Evolutionary conservation across 2,888 invertebrate genomes (phyloP), one percentile per base, ranked within the genome.

Genomic region (Acronicta alni): DNA sequence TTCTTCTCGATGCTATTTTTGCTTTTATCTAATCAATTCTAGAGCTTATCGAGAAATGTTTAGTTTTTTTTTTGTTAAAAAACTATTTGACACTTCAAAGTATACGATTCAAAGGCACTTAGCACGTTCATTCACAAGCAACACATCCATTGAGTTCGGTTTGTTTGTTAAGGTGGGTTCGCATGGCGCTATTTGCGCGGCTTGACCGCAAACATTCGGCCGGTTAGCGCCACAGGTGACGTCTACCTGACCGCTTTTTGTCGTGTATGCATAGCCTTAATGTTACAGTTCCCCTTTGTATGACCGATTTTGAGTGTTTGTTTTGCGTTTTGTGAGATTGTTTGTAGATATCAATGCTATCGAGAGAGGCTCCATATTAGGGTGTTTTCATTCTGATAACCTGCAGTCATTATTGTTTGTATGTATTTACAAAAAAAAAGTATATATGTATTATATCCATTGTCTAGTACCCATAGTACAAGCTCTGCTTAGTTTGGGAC

Each of bases 161-260:
- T 76, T 92, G 86, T 91, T 91, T 91, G 87, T 82, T 69, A 72
- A 88, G 90, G 86, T 81, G 83, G 85, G 84, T 89, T 89, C 85
- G 84, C 90, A 85, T 82, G 87, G 85, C 87, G 84, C 79, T 91
- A 80, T 90, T 89, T 89, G 83, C 60, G 75, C 71, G 76, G 80
- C 68, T 67, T 84, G 84, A 85, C 84, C 84, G 82, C 77, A 80
- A 79, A 80, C 78, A 82, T 79, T 82, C 81, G 81, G 77, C 66
- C 61, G 72, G 74, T 80, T 83, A 92, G 92, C 92, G 92, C 92
- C 92, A 91, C 92, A 92, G 91, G 91, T 92, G 90, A 77, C 71
- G 72, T 79, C 75, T 90, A 90, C 90, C 90, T 91, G 89, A 75
- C 68, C 82, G 44, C 64, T 88, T 89, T 88, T 88, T 84, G 82